phyloP scores from a whole-genome alignment of 2,113 vertebrate species.

The Panurus biarmicus region DNA sequence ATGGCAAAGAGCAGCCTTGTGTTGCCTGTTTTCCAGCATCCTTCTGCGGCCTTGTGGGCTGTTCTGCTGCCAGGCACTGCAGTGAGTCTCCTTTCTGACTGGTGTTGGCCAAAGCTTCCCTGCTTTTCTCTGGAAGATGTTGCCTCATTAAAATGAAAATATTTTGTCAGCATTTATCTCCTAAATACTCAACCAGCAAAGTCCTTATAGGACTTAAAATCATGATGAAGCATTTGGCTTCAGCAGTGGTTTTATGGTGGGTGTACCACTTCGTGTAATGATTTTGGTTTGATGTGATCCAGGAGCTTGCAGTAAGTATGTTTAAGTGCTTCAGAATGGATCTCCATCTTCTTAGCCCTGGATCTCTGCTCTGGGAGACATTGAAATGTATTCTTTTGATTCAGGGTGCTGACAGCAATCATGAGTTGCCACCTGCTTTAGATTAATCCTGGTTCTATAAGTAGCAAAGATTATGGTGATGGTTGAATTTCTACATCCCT shows the following conservation, averaged over 20 bases:
- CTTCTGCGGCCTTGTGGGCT: not conserved
- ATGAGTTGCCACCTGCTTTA: not conserved
- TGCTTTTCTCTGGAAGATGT: not conserved
- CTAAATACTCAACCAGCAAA: not conserved
- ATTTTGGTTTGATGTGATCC: not conserved
- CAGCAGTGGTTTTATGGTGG: not conserved
- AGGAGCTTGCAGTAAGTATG: not conserved
- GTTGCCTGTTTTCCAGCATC: not conserved
- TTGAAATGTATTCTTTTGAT: not conserved
- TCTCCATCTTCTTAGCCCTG: not conserved
- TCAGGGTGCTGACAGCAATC: not conserved
- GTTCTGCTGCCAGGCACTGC: not conserved
- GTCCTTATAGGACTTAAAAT: not conserved
- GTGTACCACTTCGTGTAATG: not conserved
- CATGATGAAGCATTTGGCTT: not conserved
- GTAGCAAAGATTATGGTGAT: not conserved
- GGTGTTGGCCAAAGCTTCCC: not conserved
- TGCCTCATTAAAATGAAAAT: not conserved
- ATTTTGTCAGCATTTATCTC: not conserved
- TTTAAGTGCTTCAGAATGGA: not conserved
- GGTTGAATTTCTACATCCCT: not conserved
- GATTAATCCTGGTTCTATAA: not conserved
- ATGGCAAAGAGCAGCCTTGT: not conserved
- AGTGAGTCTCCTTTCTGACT: not conserved
- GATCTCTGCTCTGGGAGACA: not conserved